Evolutionary conservation across 2,888 invertebrate genomes (phyloP).

Genomic region (Sarcophaga variegata): DNA sequence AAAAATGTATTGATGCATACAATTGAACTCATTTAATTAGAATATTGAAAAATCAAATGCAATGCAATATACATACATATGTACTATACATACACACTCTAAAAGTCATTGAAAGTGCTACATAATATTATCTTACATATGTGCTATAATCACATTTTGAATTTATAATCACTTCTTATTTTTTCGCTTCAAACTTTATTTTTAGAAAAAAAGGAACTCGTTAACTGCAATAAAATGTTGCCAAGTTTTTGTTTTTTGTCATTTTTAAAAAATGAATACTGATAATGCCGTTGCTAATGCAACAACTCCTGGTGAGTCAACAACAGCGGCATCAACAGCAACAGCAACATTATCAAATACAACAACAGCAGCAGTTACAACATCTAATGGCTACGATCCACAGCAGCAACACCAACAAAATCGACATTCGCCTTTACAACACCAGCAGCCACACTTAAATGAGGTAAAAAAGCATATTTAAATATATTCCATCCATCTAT

Average conservation of each 20-base stretch:
- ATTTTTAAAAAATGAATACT: constrained; percentile 72
- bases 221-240: constrained; percentile 62
- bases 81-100: not conserved
- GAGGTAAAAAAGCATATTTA: constrained; percentile 75
- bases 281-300: constrained; percentile 69
- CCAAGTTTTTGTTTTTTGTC: constrained; percentile 49
- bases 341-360: constrained; percentile 74
- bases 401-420: constrained; percentile 75
- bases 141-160: too few species aligned
- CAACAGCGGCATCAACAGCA: constrained; percentile 69
- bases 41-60: constrained; percentile 19
- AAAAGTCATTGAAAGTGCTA: too few species aligned
- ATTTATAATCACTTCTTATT: too few species aligned
- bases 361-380: constrained; percentile 76
- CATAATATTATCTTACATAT: too few species aligned
- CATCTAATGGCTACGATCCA: constrained; percentile 76
- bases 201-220: constrained; percentile 37
- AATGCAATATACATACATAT: constrained; percentile 19
- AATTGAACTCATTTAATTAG: constrained; percentile 25
- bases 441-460: constrained; percentile 78
- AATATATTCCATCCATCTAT: not conserved
- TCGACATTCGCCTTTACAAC: constrained; percentile 73
- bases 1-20: constrained; percentile 29
- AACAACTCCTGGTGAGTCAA: constrained; percentile 72
- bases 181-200: constrained; percentile 36